Percentiles rank a stretch among this genome's conserved stretches.
phyloP scores from a whole-genome alignment of 2,113 vertebrate species.

The Coracopsis vasa region DNA sequence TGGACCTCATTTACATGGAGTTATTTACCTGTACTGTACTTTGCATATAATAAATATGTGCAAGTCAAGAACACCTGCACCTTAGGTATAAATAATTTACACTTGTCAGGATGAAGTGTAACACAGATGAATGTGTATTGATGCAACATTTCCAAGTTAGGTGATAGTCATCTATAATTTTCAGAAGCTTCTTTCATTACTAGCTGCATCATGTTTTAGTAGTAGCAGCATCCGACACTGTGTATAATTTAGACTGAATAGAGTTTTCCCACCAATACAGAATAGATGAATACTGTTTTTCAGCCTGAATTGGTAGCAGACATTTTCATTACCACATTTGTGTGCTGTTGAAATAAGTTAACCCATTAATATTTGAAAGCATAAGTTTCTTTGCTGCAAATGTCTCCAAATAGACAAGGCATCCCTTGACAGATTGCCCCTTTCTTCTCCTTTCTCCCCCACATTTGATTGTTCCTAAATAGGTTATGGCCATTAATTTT shows the following conservation, averaged over 20 bases:
- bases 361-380: neutral
- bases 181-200: neutral
- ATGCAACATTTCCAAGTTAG: neutral
- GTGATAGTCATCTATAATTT: neutral
- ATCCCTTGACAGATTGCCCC: neutral
- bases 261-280: neutral
- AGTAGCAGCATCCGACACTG: neutral
- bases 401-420: neutral
- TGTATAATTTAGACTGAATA: neutral
- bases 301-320: neutral
- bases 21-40: neutral
- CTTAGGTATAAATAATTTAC: neutral
- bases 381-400: neutral
- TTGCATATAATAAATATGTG: neutral
- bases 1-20: neutral
- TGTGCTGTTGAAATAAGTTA: neutral
- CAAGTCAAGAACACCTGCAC: neutral
- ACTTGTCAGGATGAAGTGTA: neutral
- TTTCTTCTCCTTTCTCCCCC: neutral
- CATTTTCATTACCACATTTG: neutral
- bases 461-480: neutral
- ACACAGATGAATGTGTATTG: neutral
- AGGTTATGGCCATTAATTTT: slow-evolving; percentile 11
- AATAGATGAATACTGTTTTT: neutral
- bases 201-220: neutral